Evolutionary conservation across 2,113 vertebrate species (phyloP), one percentile per base, ranked within the genome.

Genomic region (Datnioides undecimradiatus): DNA sequence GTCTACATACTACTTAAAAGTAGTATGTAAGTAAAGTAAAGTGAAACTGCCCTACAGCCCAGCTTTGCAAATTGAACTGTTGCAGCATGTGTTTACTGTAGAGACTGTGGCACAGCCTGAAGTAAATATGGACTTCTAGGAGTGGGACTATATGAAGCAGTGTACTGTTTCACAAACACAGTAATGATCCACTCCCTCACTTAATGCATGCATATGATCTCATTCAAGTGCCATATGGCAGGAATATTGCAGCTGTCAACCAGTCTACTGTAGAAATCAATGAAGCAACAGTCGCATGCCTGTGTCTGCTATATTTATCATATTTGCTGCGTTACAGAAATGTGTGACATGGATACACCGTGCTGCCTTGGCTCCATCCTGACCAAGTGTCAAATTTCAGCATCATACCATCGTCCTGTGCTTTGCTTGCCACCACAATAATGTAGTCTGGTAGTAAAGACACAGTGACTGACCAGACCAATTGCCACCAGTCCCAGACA

Each of bases 271-370:
- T 52, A 82, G 33, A 82, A 64, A 51, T 77, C 45, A 62, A 57
- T 36, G 31, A 82, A 36, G 66, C 74, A 77, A 68, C 83, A 83
- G 86, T 64, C 88, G 87, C 85, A 74, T 59, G 51, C 10, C 52
- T 60, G 60, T 36, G 60, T 49, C 55, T 72, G 75, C 90, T 93
- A 93, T 91, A 91, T 92, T 88, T 92, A 87, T 84, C 80, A 66
- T 88, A 74, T 87, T 90, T 87, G 75, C 83, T 63, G 27, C 34
- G 52, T 40, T 76, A 71, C 79, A 88, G 71, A 85, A 74, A 90
- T 90, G 75, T 85, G 58, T 82, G 75, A 74, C 63, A 72, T 73
- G 66, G 51, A 82, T 87, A 36, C 55, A 54, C 46, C 6, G 13
- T 33, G 46, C 76, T 55, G 78, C 66, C 63, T 10, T 10, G n/a